These are phyloP conservation scores for Melanotaenia maccullochi DNA, from an alignment of 2,797 vertebrate species.

Conservation along the genomic window DNA sequence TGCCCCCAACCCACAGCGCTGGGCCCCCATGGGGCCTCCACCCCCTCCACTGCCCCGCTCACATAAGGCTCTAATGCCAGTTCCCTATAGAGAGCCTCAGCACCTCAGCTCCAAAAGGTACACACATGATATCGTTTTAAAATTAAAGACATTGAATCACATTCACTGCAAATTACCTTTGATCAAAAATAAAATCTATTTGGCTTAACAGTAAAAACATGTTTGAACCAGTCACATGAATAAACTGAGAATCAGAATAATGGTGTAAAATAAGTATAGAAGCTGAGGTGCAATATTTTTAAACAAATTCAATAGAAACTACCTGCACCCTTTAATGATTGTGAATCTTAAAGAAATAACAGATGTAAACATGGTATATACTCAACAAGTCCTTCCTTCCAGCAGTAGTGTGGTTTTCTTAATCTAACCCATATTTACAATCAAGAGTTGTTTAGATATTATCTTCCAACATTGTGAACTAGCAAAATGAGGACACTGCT, in stretches of 20 bases:
- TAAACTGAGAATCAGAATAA: background rate
- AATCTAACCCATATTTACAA: background rate
- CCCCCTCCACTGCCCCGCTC: constrained; percentile 81
- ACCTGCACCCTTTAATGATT: background rate
- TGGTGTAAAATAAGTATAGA: background rate
- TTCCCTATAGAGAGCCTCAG: constrained; percentile 89
- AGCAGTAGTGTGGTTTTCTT: background rate
- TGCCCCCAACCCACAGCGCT: constrained; percentile 82
- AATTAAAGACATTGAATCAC: background rate
- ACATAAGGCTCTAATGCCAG: constrained; percentile 80
- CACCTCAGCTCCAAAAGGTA: constrained; percentile 87
- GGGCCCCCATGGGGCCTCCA: constrained; percentile 79
- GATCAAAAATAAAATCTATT: background rate
- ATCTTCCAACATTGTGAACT: background rate
- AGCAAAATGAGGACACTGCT: background rate
- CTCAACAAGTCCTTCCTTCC: background rate
- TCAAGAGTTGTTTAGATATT: background rate
- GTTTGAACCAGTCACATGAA: background rate
- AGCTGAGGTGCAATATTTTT: background rate
- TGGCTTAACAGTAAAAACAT: background rate
- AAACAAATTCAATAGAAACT: background rate
- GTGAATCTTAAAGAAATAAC: background rate
- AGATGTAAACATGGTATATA: background rate
- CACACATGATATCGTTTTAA: constrained; percentile 14
- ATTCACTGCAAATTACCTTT: background rate